phyloP scores from a whole-genome alignment of 2,113 vertebrate genomes.

The Cromileptes altivelis region DNA sequence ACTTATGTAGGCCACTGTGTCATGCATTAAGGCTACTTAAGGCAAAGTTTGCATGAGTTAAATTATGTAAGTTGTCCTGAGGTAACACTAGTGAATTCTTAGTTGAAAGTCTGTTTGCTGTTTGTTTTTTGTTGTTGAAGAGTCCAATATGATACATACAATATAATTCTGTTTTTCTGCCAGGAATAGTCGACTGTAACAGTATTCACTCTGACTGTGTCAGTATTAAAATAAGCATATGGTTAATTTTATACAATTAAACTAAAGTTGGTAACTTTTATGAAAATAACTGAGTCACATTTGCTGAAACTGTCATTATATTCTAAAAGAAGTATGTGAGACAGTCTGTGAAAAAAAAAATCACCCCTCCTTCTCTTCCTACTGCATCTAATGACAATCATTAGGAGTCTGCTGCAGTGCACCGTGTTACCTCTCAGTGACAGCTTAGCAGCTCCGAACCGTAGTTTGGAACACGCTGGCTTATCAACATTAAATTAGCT shows the following conservation, averaged over 20 bases:
- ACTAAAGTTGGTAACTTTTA: not conserved
- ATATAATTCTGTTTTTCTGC: not conserved
- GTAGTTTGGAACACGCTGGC: no score
- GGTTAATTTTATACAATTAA: not conserved
- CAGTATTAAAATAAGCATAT: not conserved
- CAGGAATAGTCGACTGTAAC: not conserved
- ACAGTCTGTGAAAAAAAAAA: no score
- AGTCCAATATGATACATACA: not conserved
- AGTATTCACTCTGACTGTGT: not conserved
- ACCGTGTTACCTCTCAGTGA: no score
- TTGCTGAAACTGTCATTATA: no score
- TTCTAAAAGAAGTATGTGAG: no score
- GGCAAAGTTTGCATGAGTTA: slow-evolving; percentile 10
- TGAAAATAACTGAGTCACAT: no score
- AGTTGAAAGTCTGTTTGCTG: not conserved
- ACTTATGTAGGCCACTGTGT: slow-evolving; percentile 71
- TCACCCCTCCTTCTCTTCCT: no score
- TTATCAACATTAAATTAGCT: no score
- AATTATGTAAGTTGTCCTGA: not conserved
- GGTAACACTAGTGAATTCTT: not conserved
- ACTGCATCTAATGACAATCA: no score
- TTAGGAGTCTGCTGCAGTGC: no score
- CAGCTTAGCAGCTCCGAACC: no score
- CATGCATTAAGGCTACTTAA: slow-evolving; percentile 47
- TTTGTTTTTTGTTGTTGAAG: not conserved